Evolutionary conservation across 2,113 vertebrate genomes (phyloP).

Genomic region (Cervus canadensis): DNA sequence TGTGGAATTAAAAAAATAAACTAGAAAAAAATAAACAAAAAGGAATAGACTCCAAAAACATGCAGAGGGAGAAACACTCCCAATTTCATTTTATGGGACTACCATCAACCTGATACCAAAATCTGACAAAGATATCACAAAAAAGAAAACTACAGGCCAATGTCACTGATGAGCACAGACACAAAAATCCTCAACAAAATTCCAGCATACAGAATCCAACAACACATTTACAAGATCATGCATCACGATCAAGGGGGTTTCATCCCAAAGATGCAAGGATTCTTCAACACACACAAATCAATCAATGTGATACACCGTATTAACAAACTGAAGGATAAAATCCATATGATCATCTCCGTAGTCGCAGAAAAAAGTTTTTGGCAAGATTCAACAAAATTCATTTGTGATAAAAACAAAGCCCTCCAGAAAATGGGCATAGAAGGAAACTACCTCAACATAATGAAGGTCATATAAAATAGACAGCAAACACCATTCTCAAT

Average conservation of each 20-base stretch:
- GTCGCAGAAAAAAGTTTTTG: background rate
- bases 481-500: background rate
- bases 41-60: background rate
- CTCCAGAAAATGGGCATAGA: too few species aligned
- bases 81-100: background rate
- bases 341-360: background rate
- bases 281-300: background rate
- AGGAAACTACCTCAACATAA: background rate
- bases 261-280: background rate
- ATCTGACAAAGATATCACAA: background rate
- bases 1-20: background rate
- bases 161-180: background rate
- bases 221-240: background rate
- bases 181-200: background rate
- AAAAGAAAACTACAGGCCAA: background rate
- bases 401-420: background rate
- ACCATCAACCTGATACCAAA: background rate
- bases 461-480: background rate
- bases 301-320: background rate
- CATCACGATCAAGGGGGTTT: fast-evolving
- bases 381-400: background rate
- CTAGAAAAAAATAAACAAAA: background rate
- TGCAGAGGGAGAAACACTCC: background rate
- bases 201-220: fast-evolving
- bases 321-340: background rate